Percentiles rank a stretch among this genome's conserved stretches.
Evolutionary conservation across 1,140 invertebrate species (phyloP).

Genomic region (Choristoneura fumiferana): DNA sequence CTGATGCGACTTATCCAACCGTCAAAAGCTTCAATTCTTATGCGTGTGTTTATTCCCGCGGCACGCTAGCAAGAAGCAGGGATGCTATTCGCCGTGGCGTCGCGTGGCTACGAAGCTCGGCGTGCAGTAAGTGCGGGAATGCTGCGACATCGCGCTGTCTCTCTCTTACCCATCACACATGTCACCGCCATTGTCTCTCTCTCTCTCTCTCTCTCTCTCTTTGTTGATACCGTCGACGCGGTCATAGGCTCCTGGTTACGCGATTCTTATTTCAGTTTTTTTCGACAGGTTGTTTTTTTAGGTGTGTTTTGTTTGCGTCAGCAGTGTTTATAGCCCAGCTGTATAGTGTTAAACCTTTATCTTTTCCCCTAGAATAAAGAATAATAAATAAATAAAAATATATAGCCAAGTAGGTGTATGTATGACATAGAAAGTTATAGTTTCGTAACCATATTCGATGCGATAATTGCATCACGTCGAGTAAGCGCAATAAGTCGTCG

Average conservation of each 20-base stretch:
- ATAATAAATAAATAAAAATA: too few relatives aligned
- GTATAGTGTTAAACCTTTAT: too few relatives aligned
- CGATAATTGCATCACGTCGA: too few relatives aligned
- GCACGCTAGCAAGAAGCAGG: slow-evolving; percentile 81
- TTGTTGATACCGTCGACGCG: slow-evolving; percentile 26
- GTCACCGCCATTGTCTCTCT: slow-evolving; percentile 45
- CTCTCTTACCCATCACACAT: slow-evolving; percentile 53
- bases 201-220: slow-evolving; percentile 41
- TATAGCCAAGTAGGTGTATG: too few relatives aligned
- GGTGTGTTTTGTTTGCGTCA: slow-evolving; percentile 26
- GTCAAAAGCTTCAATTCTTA: slow-evolving; percentile 4
- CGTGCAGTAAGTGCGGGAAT: slow-evolving; percentile 90
- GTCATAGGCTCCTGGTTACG: slow-evolving; percentile 34
- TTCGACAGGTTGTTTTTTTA: slow-evolving; percentile 23
- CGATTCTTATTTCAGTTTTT: slow-evolving; percentile 32
- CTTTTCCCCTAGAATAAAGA: too few relatives aligned
- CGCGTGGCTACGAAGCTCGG: slow-evolving; percentile 94
- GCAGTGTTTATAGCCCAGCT: background rate
- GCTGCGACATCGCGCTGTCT: slow-evolving; percentile 47
- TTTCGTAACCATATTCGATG: too few relatives aligned
- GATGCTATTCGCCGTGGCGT: slow-evolving; percentile 92
- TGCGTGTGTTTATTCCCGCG: slow-evolving; percentile 41
- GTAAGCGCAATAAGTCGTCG: too few relatives aligned
- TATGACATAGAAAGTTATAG: too few relatives aligned
- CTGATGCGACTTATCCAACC: too few relatives aligned